Conservation (phyloP, 2,888 invertebrate species). For the Microplitis manilae region DNA sequence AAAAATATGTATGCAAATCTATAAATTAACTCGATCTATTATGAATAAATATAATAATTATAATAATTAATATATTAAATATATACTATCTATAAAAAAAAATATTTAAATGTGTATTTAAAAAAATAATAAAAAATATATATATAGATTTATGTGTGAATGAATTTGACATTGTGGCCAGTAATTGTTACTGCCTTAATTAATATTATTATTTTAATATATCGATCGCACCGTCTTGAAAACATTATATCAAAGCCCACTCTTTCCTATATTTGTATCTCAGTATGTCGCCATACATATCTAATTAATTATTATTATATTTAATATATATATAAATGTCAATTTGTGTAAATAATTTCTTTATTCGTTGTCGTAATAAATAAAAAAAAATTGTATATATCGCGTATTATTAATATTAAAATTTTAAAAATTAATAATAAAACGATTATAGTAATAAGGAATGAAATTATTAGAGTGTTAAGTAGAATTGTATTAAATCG, state of each 20-base stretch:
- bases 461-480: neutral
- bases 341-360: slow-evolving; percentile 37
- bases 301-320: slow-evolving; percentile 9
- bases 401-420: slow-evolving; percentile 56
- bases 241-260: slow-evolving; percentile 4
- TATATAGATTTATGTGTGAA: slow-evolving; percentile 41
- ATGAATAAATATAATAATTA: neutral
- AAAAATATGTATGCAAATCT: neutral
- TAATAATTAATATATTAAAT: neutral
- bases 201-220: neutral
- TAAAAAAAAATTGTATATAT: slow-evolving; percentile 60
- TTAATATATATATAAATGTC: slow-evolving; percentile 30
- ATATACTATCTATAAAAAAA: slow-evolving; percentile 35
- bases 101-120: slow-evolving; percentile 39
- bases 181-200: slow-evolving; percentile 57
- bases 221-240: slow-evolving; percentile 20
- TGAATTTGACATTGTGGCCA: slow-evolving; percentile 64
- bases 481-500: slow-evolving; percentile 1
- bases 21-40: neutral
- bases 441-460: slow-evolving; percentile 4
- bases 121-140: slow-evolving; percentile 43
- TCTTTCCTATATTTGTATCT: slow-evolving; percentile 44
- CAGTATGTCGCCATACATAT: slow-evolving; percentile 50
- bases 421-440: slow-evolving; percentile 49
- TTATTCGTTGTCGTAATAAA: slow-evolving; percentile 24